A percentile compares a stretch with the other conserved stretches of the same genome.
phyloP scores from a whole-genome alignment of 2,888 invertebrate species.

The Axea sp. region DNA sequence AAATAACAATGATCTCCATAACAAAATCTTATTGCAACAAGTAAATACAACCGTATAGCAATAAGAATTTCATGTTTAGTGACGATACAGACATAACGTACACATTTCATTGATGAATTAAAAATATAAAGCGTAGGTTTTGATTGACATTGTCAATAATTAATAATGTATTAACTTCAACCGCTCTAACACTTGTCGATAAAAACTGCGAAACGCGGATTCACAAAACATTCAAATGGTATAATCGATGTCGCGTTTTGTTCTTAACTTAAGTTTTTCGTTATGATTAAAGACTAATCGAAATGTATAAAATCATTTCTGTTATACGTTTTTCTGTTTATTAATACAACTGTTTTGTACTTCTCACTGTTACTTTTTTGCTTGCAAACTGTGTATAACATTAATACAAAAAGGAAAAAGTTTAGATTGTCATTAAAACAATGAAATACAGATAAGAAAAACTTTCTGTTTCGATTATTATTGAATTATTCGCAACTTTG shows the following conservation, averaged over 20 bases:
- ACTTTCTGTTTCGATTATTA: too few species aligned
- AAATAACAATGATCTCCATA: constrained; percentile 1
- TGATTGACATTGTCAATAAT: constrained; percentile 36
- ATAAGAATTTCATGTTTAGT: constrained; percentile 7
- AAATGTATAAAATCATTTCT: too few species aligned
- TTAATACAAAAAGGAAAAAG: too few species aligned
- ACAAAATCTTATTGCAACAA: constrained; percentile 16
- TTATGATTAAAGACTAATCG: too few species aligned
- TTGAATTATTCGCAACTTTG: constrained; percentile 22
- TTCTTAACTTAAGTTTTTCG: neutral
- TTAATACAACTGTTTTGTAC: too few species aligned
- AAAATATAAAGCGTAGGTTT: constrained; percentile 25
- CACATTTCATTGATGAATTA: constrained; percentile 25
- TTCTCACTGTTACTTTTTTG: too few species aligned
- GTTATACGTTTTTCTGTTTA: too few species aligned
- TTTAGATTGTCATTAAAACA: too few species aligned
- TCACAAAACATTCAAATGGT: constrained; percentile 10
- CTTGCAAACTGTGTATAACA: too few species aligned
- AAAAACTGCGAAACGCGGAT: constrained; percentile 8
- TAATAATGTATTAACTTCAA: constrained; percentile 32
- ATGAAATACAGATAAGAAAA: too few species aligned
- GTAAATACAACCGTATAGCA: constrained; percentile 18
- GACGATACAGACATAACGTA: constrained; percentile 6
- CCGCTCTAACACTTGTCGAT: constrained; percentile 4
- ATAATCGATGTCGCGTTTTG: too few species aligned